Percentiles rank a stretch among this genome's conserved stretches.
Evolutionary conservation across 2,888 invertebrate species (phyloP).

Genomic region (Troides helena): DNA sequence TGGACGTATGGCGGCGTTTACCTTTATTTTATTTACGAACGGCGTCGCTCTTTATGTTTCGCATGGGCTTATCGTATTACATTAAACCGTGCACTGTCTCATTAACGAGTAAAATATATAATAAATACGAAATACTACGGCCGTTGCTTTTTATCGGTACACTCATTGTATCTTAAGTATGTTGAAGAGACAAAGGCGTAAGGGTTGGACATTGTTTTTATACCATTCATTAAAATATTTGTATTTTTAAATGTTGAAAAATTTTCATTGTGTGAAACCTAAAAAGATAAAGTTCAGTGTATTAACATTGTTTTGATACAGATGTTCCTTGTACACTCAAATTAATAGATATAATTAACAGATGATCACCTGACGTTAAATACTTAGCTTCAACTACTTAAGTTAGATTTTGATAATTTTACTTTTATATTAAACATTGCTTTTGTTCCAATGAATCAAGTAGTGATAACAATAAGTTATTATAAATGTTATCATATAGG

Average conservation of each 20-base stretch:
- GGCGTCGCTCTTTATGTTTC: slow-evolving; percentile 22
- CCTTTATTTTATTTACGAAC: slow-evolving; percentile 24
- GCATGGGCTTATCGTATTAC: slow-evolving; percentile 23
- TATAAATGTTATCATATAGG: no score
- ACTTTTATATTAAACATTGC: neutral
- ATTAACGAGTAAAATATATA: slow-evolving; percentile 20
- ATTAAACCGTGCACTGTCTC: slow-evolving; percentile 20
- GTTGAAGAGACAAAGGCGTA: slow-evolving; percentile 12
- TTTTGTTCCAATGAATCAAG: neutral
- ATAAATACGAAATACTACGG: slow-evolving; percentile 20
- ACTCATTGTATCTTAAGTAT: slow-evolving; percentile 13
- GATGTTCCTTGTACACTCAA: neutral
- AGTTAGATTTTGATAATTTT: neutral
- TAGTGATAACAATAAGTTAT: no score
- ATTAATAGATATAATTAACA: no score
- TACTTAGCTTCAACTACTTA: no score
- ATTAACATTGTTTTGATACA: neutral
- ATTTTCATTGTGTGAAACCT: neutral
- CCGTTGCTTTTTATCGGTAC: slow-evolving; percentile 17
- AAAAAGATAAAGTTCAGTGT: neutral
- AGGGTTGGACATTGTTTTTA: slow-evolving; percentile 17
- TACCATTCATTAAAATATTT: slow-evolving; percentile 4
- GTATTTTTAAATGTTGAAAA: neutral
- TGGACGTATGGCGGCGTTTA: slow-evolving; percentile 23
- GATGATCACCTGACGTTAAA: no score